Percentiles rank a stretch among this genome's conserved stretches.
These are phyloP conservation scores for Vesta saturnalis DNA, from an alignment of 2,888 invertebrate genomes.

Conservation along the genomic window DNA sequence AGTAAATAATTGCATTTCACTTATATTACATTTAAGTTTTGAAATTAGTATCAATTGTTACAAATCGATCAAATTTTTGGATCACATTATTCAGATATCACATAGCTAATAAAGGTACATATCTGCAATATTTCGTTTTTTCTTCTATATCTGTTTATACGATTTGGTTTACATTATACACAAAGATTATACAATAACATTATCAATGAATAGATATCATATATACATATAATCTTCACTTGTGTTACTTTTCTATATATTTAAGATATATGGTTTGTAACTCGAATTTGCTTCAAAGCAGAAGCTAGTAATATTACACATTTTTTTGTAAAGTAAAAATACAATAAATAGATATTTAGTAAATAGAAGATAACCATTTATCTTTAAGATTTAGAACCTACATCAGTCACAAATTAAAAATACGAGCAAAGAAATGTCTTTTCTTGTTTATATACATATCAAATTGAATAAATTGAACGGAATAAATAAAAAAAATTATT, in stretches of 20 bases:
- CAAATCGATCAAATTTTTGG: neutral
- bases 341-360: neutral
- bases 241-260: neutral
- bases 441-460: too few relatives aligned
- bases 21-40: too few relatives aligned
- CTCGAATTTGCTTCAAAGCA: neutral
- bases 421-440: too few relatives aligned
- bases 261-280: slow-evolving; percentile 2
- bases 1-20: too few relatives aligned
- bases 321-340: neutral
- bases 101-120: slow-evolving; percentile 5
- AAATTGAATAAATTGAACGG: too few relatives aligned
- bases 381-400: neutral
- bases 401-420: neutral
- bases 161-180: neutral
- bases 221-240: neutral
- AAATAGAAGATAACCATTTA: neutral
- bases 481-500: neutral
- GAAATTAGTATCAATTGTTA: too few relatives aligned
- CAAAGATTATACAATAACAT: neutral
- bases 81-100: slow-evolving; percentile 3
- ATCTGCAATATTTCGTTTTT: neutral
- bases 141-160: too few relatives aligned
- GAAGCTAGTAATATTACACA: neutral
- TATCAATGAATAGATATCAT: neutral